A percentile compares a stretch with the other conserved stretches of the same genome.
phyloP scores from a whole-genome alignment of 2,797 vertebrate species.

The Atherinosoma microstoma region DNA sequence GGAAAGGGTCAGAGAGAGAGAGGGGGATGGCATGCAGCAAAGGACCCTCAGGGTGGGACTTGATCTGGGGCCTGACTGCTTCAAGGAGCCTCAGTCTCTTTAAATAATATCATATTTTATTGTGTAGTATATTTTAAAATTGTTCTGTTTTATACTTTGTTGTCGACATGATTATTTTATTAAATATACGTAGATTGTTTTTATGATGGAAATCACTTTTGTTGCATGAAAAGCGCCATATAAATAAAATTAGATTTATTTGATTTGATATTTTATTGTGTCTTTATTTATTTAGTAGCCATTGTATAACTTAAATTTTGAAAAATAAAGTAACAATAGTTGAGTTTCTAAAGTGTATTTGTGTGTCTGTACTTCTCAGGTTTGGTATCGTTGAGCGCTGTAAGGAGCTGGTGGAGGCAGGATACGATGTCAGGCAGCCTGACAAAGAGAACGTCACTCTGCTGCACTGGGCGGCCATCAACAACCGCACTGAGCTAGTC shows the following conservation, averaged over 20 bases:
- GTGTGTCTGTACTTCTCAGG: conserved; percentile 69
- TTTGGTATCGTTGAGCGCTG: conserved; percentile 93
- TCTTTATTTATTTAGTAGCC: not conserved
- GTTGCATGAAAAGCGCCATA: too few relatives aligned
- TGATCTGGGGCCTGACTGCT: not conserved
- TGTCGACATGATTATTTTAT: too few relatives aligned
- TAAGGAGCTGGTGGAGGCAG: conserved; percentile 94
- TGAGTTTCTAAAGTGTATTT: not conserved
- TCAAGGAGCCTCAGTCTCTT: not conserved
- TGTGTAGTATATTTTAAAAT: too few relatives aligned
- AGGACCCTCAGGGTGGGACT: too few relatives aligned
- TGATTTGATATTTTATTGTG: not conserved
- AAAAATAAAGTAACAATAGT: too few relatives aligned
- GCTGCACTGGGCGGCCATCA: conserved; percentile 98
- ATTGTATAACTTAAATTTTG: not conserved
- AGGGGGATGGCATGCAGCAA: too few relatives aligned
- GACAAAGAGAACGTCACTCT: conserved; percentile 96
- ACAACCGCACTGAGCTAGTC: conserved; percentile 93
- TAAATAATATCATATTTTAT: not conserved
- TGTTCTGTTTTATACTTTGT: too few relatives aligned
- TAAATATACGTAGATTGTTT: too few relatives aligned
- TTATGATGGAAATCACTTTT: too few relatives aligned
- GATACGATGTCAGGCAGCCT: conserved; percentile 92
- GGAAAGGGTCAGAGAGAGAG: too few relatives aligned
- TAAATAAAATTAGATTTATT: too few relatives aligned